Percentiles rank a stretch among this genome's conserved stretches.
Evolutionary conservation across 1,140 invertebrate genomes (phyloP).

Genomic region (Rhagoletis zephyria): DNA sequence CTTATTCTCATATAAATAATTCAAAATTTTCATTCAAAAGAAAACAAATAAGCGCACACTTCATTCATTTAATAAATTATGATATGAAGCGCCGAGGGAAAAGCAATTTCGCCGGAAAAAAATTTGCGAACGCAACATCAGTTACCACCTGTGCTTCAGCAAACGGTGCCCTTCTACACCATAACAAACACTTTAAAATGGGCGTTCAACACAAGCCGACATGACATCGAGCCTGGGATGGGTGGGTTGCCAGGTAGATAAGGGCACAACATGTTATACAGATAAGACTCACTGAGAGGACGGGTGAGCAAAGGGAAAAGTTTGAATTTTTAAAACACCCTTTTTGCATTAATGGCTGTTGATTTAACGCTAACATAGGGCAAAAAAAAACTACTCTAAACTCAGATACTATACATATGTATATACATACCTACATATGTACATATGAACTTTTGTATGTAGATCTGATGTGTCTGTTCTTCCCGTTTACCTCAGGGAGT

Average conservation of each 20-base stretch:
- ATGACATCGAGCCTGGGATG: neutral
- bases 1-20: slow-evolving; percentile 32
- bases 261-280: neutral
- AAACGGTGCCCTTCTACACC: slow-evolving; percentile 1
- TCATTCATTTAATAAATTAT: slow-evolving; percentile 62
- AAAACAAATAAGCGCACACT: slow-evolving; percentile 40
- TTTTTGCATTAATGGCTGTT: slow-evolving; percentile 48
- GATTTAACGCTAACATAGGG: neutral
- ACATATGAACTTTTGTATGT: neutral
- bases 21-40: slow-evolving; percentile 50
- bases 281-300: neutral
- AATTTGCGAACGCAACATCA: slow-evolving; percentile 21
- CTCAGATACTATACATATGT: neutral
- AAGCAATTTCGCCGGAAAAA: neutral
- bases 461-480: neutral
- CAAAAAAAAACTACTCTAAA: neutral
- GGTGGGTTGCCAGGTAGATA: slow-evolving; percentile 20
- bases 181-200: slow-evolving; percentile 43
- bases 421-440: neutral
- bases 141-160: neutral
- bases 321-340: neutral
- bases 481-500: neutral
- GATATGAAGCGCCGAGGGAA: neutral
- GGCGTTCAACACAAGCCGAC: neutral
- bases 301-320: neutral